Evolutionary conservation across 1,140 invertebrate genomes (phyloP), one percentile per base, ranked within the genome.

Genomic region (Leptestheria dahalacensis): DNA sequence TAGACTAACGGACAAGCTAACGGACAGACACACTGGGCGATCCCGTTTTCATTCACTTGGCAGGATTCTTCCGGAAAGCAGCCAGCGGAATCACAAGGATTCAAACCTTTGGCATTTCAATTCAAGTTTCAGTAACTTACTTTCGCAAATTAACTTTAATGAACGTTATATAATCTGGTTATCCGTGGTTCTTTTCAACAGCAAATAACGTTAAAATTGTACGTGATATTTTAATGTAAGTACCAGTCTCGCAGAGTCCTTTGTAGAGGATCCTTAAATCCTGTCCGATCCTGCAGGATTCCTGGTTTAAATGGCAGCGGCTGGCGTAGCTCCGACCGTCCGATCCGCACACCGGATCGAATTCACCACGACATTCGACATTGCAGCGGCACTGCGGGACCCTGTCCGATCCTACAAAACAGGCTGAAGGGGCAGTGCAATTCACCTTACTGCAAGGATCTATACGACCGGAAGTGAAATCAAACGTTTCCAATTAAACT

Each of bases 21-120:
- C 1, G 82, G 81, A 68, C 90, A 93, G 62, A 83, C 80, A 70
- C 88, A 92, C 60, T 79, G 79, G 0, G 89, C 86, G 51, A 85
- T 86, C 0, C 89, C 89, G 60, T 80, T 83, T 59, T 82, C 79
- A 73, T 91, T 82, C 65, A 94, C 88, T n/a, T 79, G 79, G 70
- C 91, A 94, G 68, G 85, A 83, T 66, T 91, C 81, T 1, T 84
- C 82, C 41, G 78, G 70, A 10, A 75, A 75, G 70, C 88, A 92
- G 57, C 82, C 78, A 15, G 86, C 77, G 59, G 78, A 81, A 61
- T 80, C 78, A 68, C 88, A 92, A 1, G 88, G 87, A 71, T 91
- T 91, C 29, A 82, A 77, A 51, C 84, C 88, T 90, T 69, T 1
- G n/a, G n/a, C 23, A 20, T 56, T 56, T n/a, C 15, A 25, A 52